Conservation (phyloP, 2,113 vertebrate genomes). For the Micronycteris hirsuta region DNA sequence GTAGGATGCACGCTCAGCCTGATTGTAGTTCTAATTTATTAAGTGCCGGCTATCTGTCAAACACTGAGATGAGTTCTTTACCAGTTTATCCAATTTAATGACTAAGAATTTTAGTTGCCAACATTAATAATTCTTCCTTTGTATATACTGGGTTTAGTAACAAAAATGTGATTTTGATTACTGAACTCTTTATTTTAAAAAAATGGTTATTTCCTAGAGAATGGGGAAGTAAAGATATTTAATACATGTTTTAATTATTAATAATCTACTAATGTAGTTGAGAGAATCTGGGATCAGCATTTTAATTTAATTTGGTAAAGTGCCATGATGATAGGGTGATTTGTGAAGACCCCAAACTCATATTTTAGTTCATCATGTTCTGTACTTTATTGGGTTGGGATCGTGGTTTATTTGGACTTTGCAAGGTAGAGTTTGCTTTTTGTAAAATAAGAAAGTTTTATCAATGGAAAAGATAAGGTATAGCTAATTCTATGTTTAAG, state of each 20-base stretch:
- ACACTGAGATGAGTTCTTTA: background rate
- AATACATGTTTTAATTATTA: background rate
- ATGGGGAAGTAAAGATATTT: background rate
- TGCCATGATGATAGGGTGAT: background rate
- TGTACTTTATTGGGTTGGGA: background rate
- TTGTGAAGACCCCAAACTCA: background rate
- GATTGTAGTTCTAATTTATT: background rate
- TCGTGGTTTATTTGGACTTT: background rate
- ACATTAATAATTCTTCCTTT: background rate
- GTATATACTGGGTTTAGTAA: background rate
- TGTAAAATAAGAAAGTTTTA: background rate
- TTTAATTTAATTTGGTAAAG: background rate
- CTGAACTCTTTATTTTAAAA: background rate
- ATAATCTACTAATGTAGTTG: background rate
- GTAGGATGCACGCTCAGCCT: background rate
- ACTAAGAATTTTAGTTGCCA: background rate
- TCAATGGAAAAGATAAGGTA: background rate
- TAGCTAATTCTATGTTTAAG: background rate
- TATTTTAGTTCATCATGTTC: background rate
- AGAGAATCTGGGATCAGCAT: background rate
- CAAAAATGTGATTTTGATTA: constrained; percentile 1
- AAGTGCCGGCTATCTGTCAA: background rate
- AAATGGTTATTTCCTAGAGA: background rate
- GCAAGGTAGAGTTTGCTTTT: background rate
- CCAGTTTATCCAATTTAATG: background rate